These are phyloP conservation scores for Rhinogobius similis DNA, from an alignment of 2,113 vertebrate species.

Conservation along the genomic window DNA sequence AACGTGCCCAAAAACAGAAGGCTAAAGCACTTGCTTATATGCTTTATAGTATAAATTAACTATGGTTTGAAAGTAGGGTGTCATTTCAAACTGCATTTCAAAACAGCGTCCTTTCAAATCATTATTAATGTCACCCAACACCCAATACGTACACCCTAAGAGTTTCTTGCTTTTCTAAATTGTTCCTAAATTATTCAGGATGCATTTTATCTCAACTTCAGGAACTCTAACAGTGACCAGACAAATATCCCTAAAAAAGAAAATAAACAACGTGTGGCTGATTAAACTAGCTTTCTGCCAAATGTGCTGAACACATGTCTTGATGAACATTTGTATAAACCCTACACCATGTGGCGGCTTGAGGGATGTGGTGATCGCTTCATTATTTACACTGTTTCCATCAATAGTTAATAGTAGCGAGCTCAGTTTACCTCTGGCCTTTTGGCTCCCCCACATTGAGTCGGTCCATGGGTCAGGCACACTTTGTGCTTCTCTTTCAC, in stretches of 20 bases:
- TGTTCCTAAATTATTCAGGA: not conserved
- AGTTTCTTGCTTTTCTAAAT: not conserved
- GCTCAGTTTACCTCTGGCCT: conserved; percentile 59
- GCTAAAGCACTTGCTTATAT: not conserved
- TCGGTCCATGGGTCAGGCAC: not conserved
- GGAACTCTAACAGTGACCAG: not conserved
- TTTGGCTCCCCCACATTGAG: not conserved
- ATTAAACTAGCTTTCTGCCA: not conserved
- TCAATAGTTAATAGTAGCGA: conserved; percentile 69
- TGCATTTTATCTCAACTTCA: not conserved
- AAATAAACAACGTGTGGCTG: not conserved
- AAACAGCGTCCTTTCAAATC: not conserved
- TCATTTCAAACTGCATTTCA: too few relatives aligned
- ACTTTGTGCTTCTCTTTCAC: conserved; percentile 30
- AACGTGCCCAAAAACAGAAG: too few relatives aligned
- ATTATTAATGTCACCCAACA: not conserved
- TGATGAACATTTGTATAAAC: conserved; percentile 31
- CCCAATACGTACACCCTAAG: too few relatives aligned
- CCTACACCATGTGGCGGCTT: conserved; percentile 39
- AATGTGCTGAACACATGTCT: conserved; percentile 20
- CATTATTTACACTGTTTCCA: conserved; percentile 69
- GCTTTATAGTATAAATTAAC: too few relatives aligned
- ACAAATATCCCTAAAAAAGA: not conserved
- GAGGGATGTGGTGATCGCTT: conserved; percentile 52
- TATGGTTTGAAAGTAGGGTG: too few relatives aligned